A percentile compares a stretch with the other conserved stretches of the same genome.
phyloP scores from a whole-genome alignment of 2,888 invertebrate genomes.

The Euproctis similis region DNA sequence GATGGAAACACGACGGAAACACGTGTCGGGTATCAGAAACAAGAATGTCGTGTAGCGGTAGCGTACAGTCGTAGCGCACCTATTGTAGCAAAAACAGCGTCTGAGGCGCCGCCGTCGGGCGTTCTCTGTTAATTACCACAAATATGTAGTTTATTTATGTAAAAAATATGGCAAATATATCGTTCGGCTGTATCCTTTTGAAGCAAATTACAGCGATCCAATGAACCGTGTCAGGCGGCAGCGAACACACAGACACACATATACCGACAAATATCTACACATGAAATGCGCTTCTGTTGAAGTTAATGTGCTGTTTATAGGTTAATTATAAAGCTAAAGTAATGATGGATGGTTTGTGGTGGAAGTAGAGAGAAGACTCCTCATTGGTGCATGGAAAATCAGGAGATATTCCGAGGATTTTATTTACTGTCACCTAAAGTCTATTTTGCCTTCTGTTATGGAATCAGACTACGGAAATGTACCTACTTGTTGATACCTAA shows the following conservation, averaged over 20 bases:
- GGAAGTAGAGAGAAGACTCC: too few relatives aligned
- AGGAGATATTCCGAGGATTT: too few relatives aligned
- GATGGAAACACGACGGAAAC: conserved; percentile 22
- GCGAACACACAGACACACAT: conserved; percentile 31
- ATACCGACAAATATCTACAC: too few relatives aligned
- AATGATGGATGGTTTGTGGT: too few relatives aligned
- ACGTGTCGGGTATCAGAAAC: conserved; percentile 28
- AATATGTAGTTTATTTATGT: conserved; percentile 46
- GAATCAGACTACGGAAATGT: too few relatives aligned
- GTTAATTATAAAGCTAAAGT: too few relatives aligned
- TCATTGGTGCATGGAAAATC: too few relatives aligned
- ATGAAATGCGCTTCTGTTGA: too few relatives aligned
- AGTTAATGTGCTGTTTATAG: too few relatives aligned
- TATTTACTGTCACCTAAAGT: too few relatives aligned
- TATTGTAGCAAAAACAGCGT: conserved; percentile 31
- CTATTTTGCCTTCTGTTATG: too few relatives aligned
- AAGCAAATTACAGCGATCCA: conserved; percentile 47
- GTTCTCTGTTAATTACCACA: conserved; percentile 66
- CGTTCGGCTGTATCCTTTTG: conserved; percentile 6
- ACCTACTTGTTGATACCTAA: background rate
- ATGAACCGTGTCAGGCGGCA: conserved; percentile 37
- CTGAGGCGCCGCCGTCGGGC: conserved; percentile 34
- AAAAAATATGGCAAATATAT: conserved; percentile 22
- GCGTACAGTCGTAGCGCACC: too few relatives aligned
- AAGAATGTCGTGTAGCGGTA: conserved; percentile 8